Evolutionary conservation across 2,113 vertebrate species (phyloP).

Genomic region (Electrona antarctica): DNA sequence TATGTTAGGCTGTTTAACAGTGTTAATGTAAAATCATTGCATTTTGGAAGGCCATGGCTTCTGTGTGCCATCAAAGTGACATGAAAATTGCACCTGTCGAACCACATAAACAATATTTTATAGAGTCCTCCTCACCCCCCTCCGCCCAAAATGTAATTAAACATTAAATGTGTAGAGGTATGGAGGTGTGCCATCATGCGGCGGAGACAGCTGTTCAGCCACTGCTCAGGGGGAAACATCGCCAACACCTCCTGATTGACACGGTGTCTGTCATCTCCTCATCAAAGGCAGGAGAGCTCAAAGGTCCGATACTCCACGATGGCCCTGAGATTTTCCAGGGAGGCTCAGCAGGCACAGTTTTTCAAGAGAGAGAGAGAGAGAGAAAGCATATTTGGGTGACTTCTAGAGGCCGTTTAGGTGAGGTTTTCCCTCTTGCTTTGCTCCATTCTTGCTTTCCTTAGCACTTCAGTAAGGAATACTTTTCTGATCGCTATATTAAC

Average conservation of each 20-base stretch:
- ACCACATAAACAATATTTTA: background rate
- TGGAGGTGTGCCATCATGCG: constrained; percentile 52
- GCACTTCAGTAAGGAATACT: constrained; percentile 29
- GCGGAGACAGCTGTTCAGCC: constrained; percentile 24
- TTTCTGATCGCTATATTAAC: constrained; percentile 45
- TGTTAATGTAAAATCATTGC: constrained; percentile 12
- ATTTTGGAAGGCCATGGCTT: background rate
- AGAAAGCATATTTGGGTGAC: constrained; percentile 25
- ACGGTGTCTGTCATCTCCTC: constrained; percentile 68
- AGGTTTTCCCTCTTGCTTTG: constrained; percentile 23
- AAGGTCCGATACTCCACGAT: constrained; percentile 58
- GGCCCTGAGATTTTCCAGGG: constrained; percentile 55
- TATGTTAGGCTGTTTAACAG: background rate
- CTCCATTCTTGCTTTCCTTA: background rate
- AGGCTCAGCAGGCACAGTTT: constrained; percentile 41
- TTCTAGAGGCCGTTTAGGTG: constrained; percentile 52
- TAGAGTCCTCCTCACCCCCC: no score
- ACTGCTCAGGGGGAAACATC: constrained; percentile 34
- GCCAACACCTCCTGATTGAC: constrained; percentile 61
- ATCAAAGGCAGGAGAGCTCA: constrained; percentile 60
- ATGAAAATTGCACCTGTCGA: background rate
- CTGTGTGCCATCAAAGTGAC: background rate
- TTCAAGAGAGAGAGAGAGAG: no score
- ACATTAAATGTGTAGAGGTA: constrained; percentile 9
- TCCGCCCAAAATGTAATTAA: no score